Percentiles rank a stretch among this genome's conserved stretches.
phyloP scores from a whole-genome alignment of 2,888 invertebrate species.

The Eupithecia pulchellata region DNA sequence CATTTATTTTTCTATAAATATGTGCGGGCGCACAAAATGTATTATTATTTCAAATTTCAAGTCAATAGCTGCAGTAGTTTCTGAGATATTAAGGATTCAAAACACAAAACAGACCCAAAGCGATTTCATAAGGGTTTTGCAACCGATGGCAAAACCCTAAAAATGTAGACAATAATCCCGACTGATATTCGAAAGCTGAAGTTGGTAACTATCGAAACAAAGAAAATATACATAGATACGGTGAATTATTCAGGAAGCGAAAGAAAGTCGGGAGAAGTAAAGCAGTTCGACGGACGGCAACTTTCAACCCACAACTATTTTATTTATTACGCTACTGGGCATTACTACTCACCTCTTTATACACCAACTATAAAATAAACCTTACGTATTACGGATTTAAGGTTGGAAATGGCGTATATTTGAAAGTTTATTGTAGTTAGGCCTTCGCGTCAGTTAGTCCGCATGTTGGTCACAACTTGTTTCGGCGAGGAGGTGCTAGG shows the following conservation, averaged over 20 bases:
- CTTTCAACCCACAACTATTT: slow-evolving; percentile 73
- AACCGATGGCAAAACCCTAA: too few relatives aligned
- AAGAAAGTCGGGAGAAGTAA: slow-evolving; percentile 63
- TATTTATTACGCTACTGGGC: slow-evolving; percentile 76
- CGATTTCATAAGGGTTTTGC: too few relatives aligned
- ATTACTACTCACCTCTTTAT: slow-evolving; percentile 51
- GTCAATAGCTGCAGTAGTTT: too few relatives aligned
- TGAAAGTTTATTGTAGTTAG: slow-evolving; percentile 45
- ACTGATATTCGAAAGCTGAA: slow-evolving; percentile 42
- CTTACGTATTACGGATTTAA: slow-evolving; percentile 40
- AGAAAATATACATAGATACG: slow-evolving; percentile 54
- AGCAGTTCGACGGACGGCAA: slow-evolving; percentile 62
- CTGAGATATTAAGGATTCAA: too few relatives aligned
- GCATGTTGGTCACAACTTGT: slow-evolving; percentile 64
- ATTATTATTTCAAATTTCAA: too few relatives aligned
- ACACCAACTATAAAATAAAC: slow-evolving; percentile 23
- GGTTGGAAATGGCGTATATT: slow-evolving; percentile 38
- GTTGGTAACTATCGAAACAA: slow-evolving; percentile 59
- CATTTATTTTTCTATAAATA: too few relatives aligned
- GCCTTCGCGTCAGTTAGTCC: slow-evolving; percentile 47
- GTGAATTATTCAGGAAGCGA: slow-evolving; percentile 70
- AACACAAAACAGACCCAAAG: too few relatives aligned
- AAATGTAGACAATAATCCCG: slow-evolving; percentile 30
- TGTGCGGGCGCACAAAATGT: too few relatives aligned
- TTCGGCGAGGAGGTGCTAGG: slow-evolving; percentile 56